phyloP scores from a whole-genome alignment of 2,113 vertebrate genomes.

The Muntiacus reevesi region DNA sequence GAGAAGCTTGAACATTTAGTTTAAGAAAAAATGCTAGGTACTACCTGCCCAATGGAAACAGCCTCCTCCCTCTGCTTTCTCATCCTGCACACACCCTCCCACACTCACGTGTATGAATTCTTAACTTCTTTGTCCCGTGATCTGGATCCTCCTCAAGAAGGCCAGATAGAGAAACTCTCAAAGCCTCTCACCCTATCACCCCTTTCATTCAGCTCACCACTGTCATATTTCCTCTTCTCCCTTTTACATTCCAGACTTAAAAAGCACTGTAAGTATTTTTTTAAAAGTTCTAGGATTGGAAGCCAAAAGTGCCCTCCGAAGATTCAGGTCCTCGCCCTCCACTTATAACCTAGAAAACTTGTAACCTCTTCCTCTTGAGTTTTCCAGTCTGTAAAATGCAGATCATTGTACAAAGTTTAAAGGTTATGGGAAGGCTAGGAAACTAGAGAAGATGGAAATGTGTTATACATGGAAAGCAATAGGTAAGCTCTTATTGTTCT shows the following conservation, averaged over 20 bases:
- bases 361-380: background rate
- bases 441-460: background rate
- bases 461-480: background rate
- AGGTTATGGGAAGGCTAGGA: background rate
- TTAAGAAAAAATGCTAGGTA: background rate
- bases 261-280: background rate
- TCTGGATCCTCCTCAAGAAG: background rate
- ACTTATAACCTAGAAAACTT: background rate
- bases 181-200: background rate
- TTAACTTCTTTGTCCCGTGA: background rate
- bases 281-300: background rate
- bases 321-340: background rate
- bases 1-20: background rate
- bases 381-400: background rate
- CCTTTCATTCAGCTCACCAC: background rate
- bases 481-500: background rate
- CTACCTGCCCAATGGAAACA: background rate
- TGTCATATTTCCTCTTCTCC: background rate
- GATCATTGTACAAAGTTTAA: background rate
- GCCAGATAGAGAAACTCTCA: background rate
- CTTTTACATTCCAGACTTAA: background rate
- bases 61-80: background rate
- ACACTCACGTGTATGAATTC: rapidly evolving
- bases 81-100: background rate
- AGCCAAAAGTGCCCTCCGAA: background rate